Evolutionary conservation across 2,797 vertebrate genomes (phyloP), one percentile per base, ranked within the genome.

Genomic region (Chrosomus eos): DNA sequence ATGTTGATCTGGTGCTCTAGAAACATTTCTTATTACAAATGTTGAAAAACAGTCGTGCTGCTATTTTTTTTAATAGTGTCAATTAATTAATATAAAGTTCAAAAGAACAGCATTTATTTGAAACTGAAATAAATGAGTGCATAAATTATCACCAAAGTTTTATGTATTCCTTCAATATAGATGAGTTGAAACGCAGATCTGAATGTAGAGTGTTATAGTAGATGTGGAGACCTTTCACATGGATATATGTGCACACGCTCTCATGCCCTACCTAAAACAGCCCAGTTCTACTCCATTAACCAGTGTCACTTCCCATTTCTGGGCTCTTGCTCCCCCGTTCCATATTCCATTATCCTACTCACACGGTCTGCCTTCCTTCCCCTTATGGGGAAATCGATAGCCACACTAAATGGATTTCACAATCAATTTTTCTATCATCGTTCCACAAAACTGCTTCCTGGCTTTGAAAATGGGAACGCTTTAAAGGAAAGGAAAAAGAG

Each of bases 361-460:
- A 68, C 81, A 82, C 80, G 73, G 76, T 72, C 82, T 77, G 68
- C 83, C 79, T 88, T 87, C 86, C 85, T 84, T 40, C 48, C 85
- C 83, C 86, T 90, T 88, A 89, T 88, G 88, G 83, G 75, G 83
- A 89, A 90, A 90, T 90, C 90, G 86, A 88, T 91, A 90, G 85
- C 83, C 83, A 72, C 89, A 88, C 89, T 89, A 89, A 90, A 89
- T 88, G 88, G 90, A 88, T 89, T 90, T 90, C 87, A 90, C 90
- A 89, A 90, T 90, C 88, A 90, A 89, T 89, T 90, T 89, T 90
- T 89, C 90, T 88, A 88, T 90, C 88, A 89, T 89, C 79, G 81
- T 89, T 86, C 85, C 87, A 83, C 78, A 85, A 68, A 80, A 76
- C 82, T 71, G 82, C 86, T 80, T 88, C 73, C 86, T 84, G 73